These are phyloP conservation scores for Arrhamphus sclerolepis DNA, from an alignment of 2,797 vertebrate genomes.

Conservation along the genomic window DNA sequence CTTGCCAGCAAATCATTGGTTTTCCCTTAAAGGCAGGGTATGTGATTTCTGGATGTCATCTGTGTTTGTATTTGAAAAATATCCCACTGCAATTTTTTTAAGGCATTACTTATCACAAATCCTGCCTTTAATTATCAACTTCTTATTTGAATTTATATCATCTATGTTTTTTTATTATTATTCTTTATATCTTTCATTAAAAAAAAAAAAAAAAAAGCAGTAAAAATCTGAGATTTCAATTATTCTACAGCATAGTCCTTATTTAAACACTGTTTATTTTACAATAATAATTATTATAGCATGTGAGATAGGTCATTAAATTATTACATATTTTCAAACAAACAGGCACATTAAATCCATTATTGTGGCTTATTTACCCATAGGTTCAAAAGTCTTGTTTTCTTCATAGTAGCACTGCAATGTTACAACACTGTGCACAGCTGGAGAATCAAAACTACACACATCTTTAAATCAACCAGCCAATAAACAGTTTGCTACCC, in stretches of 20 bases:
- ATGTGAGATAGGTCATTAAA: conserved; percentile 55
- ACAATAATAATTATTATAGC: conserved; percentile 60
- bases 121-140: no score
- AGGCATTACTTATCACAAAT: no score
- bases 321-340: conserved; percentile 69
- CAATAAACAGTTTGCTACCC: conserved; percentile 66
- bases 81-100: no score
- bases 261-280: conserved; percentile 77
- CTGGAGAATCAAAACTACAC: conserved; percentile 57
- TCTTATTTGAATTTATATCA: no score
- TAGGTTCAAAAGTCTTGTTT: conserved; percentile 49
- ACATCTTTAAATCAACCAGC: conserved; percentile 56
- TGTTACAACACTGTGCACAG: conserved; percentile 68
- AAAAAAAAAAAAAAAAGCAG: no score
- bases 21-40: no score
- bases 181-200: no score
- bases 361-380: conserved; percentile 57
- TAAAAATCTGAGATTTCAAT: neutral
- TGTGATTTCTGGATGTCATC: no score
- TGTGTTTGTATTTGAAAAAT: no score
- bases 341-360: conserved; percentile 68
- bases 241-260: conserved; percentile 25
- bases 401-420: conserved; percentile 67
- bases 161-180: no score
- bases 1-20: no score